phyloP scores from a whole-genome alignment of 2,888 invertebrate species.

The Idaea biselata region DNA sequence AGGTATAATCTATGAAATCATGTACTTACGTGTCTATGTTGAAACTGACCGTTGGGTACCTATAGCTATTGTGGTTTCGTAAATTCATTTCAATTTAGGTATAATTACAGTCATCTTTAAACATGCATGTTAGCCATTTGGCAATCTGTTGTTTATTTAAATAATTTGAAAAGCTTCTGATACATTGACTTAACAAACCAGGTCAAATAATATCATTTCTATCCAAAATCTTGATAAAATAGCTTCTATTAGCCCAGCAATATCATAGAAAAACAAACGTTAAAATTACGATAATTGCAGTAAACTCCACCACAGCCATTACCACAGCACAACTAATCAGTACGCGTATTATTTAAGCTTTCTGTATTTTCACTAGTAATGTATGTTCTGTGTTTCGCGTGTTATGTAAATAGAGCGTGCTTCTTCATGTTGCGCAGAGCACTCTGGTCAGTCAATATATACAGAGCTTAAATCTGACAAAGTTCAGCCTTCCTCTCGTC shows the following conservation, averaged over 20 bases:
- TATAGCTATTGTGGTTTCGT: background rate
- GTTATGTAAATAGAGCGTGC: too few relatives aligned
- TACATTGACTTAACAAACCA: background rate
- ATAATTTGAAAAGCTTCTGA: background rate
- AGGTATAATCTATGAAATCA: background rate
- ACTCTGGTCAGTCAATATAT: too few relatives aligned
- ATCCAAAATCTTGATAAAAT: too few relatives aligned
- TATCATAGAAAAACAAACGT: too few relatives aligned
- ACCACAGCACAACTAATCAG: too few relatives aligned
- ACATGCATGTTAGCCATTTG: background rate
- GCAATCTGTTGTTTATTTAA: background rate
- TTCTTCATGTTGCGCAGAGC: too few relatives aligned
- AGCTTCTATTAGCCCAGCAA: too few relatives aligned
- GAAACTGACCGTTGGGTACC: background rate
- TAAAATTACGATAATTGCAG: too few relatives aligned
- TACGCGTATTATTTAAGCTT: too few relatives aligned
- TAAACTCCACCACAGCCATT: too few relatives aligned
- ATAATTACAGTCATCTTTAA: background rate
- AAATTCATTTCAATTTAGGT: background rate
- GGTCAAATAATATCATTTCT: background rate
- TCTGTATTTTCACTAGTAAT: too few relatives aligned
- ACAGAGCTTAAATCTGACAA: constrained; percentile 7
- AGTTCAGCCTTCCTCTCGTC: constrained; percentile 15
- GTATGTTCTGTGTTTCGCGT: too few relatives aligned
- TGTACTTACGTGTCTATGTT: background rate